Evolutionary conservation across 2,113 vertebrate genomes (phyloP).

Genomic region (Atractosteus spatula): DNA sequence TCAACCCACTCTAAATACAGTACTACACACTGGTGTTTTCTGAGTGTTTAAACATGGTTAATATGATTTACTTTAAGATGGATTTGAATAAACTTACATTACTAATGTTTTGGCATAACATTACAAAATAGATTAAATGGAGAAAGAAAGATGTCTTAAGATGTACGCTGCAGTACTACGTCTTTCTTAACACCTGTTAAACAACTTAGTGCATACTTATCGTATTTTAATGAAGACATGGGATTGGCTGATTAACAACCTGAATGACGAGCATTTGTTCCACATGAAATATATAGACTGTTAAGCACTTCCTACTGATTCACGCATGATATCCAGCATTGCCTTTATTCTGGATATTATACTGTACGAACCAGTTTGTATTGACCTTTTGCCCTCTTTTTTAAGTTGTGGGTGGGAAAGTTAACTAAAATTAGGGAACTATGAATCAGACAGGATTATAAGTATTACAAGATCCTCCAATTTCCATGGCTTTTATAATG

Average conservation of each 20-base stretch:
- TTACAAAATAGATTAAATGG: too few relatives aligned
- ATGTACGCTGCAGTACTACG: background rate
- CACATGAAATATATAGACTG: slow-evolving; percentile 20
- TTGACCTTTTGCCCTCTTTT: background rate
- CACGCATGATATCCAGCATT: background rate
- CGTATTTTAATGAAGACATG: slow-evolving; percentile 22
- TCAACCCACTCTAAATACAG: too few relatives aligned
- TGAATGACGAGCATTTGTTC: slow-evolving; percentile 29
- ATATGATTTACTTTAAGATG: too few relatives aligned
- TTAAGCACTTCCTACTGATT: slow-evolving; percentile 5
- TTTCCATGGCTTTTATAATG: background rate
- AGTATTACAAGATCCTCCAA: background rate
- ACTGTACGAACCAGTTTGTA: slow-evolving; percentile 3
- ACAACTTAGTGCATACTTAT: slow-evolving; percentile 23
- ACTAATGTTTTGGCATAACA: too few relatives aligned
- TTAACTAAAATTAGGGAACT: background rate
- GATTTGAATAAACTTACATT: too few relatives aligned
- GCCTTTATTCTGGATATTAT: slow-evolving; percentile 11
- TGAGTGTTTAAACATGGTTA: too few relatives aligned
- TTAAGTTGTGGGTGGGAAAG: slow-evolving; percentile 1
- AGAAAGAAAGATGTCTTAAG: too few relatives aligned
- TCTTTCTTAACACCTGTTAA: slow-evolving; percentile 38
- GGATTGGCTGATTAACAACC: slow-evolving; percentile 19
- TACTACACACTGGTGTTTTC: too few relatives aligned
- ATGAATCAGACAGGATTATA: background rate